Evolutionary conservation across 2,113 vertebrate species (phyloP).

Genomic region (Centropus unirufus): DNA sequence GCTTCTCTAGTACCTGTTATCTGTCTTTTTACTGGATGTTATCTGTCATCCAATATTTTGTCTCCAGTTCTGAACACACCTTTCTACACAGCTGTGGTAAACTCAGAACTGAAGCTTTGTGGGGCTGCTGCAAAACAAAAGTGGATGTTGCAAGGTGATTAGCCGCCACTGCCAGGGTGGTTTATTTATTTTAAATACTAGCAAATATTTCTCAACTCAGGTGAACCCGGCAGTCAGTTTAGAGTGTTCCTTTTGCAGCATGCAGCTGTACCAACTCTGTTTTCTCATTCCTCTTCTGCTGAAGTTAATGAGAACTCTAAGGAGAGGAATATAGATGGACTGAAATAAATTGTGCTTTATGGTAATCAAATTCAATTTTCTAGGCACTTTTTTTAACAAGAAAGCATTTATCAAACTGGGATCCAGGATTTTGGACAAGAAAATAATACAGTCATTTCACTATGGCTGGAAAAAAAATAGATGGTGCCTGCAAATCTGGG

Average conservation of each 20-base stretch:
- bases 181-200: neutral
- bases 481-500: neutral
- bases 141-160: neutral
- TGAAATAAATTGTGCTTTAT: conserved; percentile 31
- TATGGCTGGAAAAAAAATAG: neutral
- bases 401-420: neutral
- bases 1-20: neutral
- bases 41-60: neutral
- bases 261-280: neutral
- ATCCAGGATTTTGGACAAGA: conserved; percentile 23
- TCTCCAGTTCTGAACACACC: neutral
- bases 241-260: neutral
- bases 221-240: neutral
- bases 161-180: neutral
- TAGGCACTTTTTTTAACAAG: conserved; percentile 9
- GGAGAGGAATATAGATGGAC: neutral
- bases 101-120: neutral
- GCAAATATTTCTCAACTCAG: neutral
- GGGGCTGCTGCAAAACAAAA: neutral
- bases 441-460: neutral
- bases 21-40: neutral
- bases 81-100: neutral
- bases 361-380: conserved; percentile 23
- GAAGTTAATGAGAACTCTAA: conserved; percentile 1
- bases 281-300: neutral